phyloP scores from a whole-genome alignment of 2,113 vertebrate genomes.

The Rhabdornis inornatus region DNA sequence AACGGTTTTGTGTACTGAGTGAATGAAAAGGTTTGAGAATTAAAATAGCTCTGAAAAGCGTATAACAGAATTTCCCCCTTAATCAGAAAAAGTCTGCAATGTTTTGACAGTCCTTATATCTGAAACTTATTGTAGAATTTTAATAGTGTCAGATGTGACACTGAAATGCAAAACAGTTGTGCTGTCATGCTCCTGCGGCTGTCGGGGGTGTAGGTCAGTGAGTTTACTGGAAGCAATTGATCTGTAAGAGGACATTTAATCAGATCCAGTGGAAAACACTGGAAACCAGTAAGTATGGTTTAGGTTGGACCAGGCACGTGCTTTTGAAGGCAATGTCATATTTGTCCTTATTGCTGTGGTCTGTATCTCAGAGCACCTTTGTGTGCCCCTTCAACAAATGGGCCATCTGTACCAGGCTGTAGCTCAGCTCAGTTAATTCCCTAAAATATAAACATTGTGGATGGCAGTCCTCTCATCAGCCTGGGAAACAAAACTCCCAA shows the following conservation, averaged over 20 bases:
- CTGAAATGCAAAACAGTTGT: background rate
- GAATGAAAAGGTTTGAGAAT: background rate
- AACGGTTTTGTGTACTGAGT: background rate
- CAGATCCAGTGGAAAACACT: background rate
- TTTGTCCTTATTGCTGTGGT: accelerated
- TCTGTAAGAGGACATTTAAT: background rate
- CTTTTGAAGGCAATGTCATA: background rate
- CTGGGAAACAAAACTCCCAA: background rate
- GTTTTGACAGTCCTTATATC: background rate
- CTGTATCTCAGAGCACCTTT: background rate
- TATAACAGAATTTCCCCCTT: background rate
- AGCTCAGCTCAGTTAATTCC: background rate
- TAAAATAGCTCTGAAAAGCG: background rate
- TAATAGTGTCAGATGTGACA: background rate
- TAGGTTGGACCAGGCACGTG: background rate
- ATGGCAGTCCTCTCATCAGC: background rate
- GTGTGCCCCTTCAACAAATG: too few species aligned
- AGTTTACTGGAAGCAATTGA: background rate
- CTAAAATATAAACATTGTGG: background rate
- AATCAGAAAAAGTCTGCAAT: background rate
- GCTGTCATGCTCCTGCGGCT: background rate
- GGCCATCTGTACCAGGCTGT: background rate
- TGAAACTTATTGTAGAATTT: background rate
- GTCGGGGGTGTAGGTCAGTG: background rate
- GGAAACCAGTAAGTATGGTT: background rate